A percentile compares a stretch with the other conserved stretches of the same genome.
phyloP scores from a whole-genome alignment of 92 coral and sea anemone genomes.

The Scolanthus callimorphus region DNA sequence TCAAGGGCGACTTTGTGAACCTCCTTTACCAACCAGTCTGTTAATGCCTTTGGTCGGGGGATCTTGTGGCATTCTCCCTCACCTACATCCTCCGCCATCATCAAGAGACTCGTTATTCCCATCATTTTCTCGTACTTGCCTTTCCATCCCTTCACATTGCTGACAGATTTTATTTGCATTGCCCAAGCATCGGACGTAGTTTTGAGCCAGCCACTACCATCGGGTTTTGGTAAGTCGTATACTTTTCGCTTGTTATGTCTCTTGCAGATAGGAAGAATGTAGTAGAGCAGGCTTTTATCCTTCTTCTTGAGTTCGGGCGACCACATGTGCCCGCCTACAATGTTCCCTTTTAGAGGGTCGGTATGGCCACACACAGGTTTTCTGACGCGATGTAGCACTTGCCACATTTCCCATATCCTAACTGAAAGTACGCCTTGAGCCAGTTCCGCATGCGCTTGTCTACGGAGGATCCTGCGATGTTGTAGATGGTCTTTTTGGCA shows the following conservation, averaged over 20 bases:
- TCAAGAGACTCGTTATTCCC: not conserved
- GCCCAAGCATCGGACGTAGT: conserved; percentile 4
- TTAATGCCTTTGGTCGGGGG: not conserved
- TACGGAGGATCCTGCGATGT: conserved; percentile 1
- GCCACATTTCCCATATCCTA: not conserved
- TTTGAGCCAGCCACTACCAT: not conserved
- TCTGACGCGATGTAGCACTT: not conserved
- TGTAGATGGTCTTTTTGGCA: not conserved
- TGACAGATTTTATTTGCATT: conserved; percentile 1
- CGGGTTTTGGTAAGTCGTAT: not conserved
- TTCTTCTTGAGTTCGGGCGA: too few species aligned
- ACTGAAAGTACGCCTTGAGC: not conserved
- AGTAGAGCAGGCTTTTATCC: too few species aligned
- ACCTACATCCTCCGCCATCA: not conserved
- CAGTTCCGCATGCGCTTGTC: conserved; percentile 7
- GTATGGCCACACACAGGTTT: not conserved
- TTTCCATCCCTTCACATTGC: conserved; percentile 1
- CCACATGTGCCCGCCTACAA: too few species aligned
- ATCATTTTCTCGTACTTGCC: too few species aligned
- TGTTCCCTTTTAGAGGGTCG: too few species aligned
- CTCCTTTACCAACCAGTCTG: conserved; percentile 11
- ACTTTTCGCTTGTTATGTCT: not conserved
- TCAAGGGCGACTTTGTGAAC: conserved; percentile 8
- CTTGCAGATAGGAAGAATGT: too few species aligned
- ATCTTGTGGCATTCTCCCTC: too few species aligned